These are phyloP conservation scores for Mesopsocus fuscifrons DNA, from an alignment of 2,888 invertebrate species.

Conservation along the genomic window DNA sequence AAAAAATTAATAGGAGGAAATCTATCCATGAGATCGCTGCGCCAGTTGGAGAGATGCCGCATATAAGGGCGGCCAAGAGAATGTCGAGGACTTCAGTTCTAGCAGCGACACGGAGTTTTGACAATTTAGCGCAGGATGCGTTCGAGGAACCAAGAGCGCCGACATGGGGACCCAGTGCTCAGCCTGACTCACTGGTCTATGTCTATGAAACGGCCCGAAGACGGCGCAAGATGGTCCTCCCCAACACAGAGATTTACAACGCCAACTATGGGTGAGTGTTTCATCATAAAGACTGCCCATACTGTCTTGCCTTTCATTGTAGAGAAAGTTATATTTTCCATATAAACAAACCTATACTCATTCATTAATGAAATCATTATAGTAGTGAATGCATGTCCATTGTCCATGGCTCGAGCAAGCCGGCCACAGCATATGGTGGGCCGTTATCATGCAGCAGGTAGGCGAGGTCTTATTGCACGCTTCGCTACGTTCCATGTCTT, in stretches of 20 bases:
- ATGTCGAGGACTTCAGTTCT: background rate
- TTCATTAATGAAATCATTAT: too few relatives aligned
- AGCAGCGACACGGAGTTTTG: slow-evolving; percentile 3
- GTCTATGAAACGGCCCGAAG: slow-evolving; percentile 15
- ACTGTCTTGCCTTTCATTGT: too few relatives aligned
- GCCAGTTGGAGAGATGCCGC: background rate
- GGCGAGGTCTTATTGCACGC: too few relatives aligned
- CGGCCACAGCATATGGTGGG: too few relatives aligned
- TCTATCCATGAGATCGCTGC: background rate
- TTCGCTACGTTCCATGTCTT: too few relatives aligned
- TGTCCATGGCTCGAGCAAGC: too few relatives aligned
- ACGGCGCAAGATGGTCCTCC: slow-evolving; percentile 15
- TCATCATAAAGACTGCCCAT: too few relatives aligned
- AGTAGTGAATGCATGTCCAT: too few relatives aligned
- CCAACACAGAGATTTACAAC: slow-evolving; percentile 10
- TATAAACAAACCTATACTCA: too few relatives aligned
- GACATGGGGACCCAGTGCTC: background rate
- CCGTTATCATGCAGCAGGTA: too few relatives aligned
- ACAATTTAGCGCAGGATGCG: background rate
- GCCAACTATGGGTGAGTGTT: background rate
- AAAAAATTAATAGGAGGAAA: slow-evolving; percentile 4
- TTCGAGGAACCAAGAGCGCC: background rate
- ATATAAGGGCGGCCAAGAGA: background rate
- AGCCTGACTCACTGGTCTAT: slow-evolving; percentile 12
- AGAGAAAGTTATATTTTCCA: too few relatives aligned